Evolutionary conservation across 2,888 invertebrate species (phyloP), one percentile per base, ranked within the genome.

Genomic region (Cephus pulcher): DNA sequence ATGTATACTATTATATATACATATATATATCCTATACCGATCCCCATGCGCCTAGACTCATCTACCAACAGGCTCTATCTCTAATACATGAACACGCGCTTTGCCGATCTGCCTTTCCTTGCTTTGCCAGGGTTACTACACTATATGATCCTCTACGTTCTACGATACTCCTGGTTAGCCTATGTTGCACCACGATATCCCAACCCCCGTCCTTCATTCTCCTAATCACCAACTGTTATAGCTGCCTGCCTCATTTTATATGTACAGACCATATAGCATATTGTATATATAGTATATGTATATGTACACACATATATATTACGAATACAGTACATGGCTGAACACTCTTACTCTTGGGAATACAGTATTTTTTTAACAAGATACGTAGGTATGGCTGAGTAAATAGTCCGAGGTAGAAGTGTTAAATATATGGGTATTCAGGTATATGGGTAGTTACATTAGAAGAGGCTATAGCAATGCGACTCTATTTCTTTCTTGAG

Each of bases 401-500:
- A 56, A 9, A 56, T 56, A 40, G 6, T 40, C 23, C 4, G 40
- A 40, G 23, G 1, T 40, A 6, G 40, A 40, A 23, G 40, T 40
- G 40, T 40, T 40, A 15, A 40, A 15, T 40, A 40, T 6, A 15
- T 40, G 6, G 40, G 40, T 40, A 40, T 15, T 40, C 40, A 23
- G 23, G 56, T 56, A 56, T 23, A 56, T 56, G 23, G 23, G 56
- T 23, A 56, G 56, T 56, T 56, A 56, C 56, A 23, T 56, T 56
- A 56, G 56, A 56, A 56, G 56, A 56, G 23, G 56, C 23, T 74
- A 69, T 78, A 69, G 75, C 76, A 30, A 34, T 75, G 70, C 69
- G 35, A 35, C 73, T 78, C 73, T n/a, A 68, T 69, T 78, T 75
- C 73, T 70, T 68, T 71, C 79, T 78, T 74, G 75, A 79, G 80